A percentile compares a stretch with the other conserved stretches of the same genome.
Evolutionary conservation across 2,113 vertebrate species (phyloP).

Genomic region (Sigmodon hispidus): DNA sequence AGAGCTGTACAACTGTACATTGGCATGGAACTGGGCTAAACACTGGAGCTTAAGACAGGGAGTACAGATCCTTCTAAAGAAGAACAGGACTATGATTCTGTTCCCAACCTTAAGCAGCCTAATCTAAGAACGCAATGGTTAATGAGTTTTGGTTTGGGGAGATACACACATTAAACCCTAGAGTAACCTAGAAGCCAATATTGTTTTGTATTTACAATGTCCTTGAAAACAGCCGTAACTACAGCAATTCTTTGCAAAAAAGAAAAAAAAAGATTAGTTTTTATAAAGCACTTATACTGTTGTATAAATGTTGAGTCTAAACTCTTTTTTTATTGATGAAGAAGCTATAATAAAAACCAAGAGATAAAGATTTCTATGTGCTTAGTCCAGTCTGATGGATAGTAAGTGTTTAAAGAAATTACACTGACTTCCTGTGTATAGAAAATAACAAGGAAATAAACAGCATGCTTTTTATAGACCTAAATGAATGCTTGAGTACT

Average conservation of each 20-base stretch:
- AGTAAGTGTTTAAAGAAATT: conserved; percentile 1
- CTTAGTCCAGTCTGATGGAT: not conserved
- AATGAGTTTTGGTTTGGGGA: not conserved
- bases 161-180: not conserved
- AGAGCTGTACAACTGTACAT: not conserved
- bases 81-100: not conserved
- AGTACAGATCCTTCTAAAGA: not conserved
- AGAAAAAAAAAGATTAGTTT: not conserved
- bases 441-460: conserved; percentile 12
- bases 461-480: not conserved
- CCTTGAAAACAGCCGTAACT: not conserved
- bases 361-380: not conserved
- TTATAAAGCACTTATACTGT: not conserved
- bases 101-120: not conserved
- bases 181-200: not conserved
- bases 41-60: not conserved
- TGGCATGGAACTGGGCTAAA: not conserved
- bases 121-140: not conserved
- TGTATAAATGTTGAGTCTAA: not conserved
- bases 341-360: conserved; percentile 27
- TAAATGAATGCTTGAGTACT: not conserved
- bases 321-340: not conserved
- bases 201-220: not conserved
- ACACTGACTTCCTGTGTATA: not conserved
- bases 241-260: not conserved